These are phyloP conservation scores for Drosophila affinis DNA, from an alignment of 2,888 invertebrate species.

Conservation along the genomic window DNA sequence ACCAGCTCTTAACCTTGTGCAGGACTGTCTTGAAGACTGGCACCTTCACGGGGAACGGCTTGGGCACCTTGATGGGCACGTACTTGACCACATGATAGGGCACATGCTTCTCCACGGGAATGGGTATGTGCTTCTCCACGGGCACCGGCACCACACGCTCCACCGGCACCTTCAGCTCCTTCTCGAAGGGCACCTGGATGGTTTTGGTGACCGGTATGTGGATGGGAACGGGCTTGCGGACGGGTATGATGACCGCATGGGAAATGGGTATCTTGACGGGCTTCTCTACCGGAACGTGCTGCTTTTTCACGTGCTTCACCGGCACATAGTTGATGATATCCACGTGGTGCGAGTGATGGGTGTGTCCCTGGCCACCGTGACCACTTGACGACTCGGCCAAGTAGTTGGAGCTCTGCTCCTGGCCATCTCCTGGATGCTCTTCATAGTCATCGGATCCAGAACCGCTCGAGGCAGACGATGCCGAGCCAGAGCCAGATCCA, in stretches of 20 bases:
- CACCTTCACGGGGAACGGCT: conserved; percentile 91
- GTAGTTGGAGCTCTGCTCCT: conserved; percentile 69
- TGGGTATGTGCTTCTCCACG: conserved; percentile 89
- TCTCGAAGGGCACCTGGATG: conserved; percentile 89
- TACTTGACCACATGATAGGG: conserved; percentile 90
- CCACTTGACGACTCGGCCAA: conserved; percentile 60
- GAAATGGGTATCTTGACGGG: conserved; percentile 90
- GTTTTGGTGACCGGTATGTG: conserved; percentile 90
- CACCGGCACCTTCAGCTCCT: conserved; percentile 86
- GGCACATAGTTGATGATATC: conserved; percentile 87
- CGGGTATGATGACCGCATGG: conserved; percentile 90
- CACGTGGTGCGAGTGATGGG: conserved; percentile 79
- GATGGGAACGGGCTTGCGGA: conserved; percentile 91
- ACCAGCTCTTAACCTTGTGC: conserved; percentile 84
- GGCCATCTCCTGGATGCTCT: conserved; percentile 57
- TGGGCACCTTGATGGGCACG: conserved; percentile 90
- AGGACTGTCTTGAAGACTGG: conserved; percentile 88
- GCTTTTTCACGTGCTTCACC: conserved; percentile 89
- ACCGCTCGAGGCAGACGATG: conserved; percentile 34
- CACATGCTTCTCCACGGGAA: conserved; percentile 90
- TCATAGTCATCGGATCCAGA: conserved; percentile 51
- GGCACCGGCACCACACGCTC: conserved; percentile 88
- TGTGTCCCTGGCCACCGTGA: conserved; percentile 42
- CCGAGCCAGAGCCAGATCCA: conserved; percentile 11
- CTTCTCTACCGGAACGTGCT: conserved; percentile 88